These are phyloP conservation scores for Hydropsyche betteni DNA, from an alignment of 2,888 invertebrate species.

Conservation along the genomic window DNA sequence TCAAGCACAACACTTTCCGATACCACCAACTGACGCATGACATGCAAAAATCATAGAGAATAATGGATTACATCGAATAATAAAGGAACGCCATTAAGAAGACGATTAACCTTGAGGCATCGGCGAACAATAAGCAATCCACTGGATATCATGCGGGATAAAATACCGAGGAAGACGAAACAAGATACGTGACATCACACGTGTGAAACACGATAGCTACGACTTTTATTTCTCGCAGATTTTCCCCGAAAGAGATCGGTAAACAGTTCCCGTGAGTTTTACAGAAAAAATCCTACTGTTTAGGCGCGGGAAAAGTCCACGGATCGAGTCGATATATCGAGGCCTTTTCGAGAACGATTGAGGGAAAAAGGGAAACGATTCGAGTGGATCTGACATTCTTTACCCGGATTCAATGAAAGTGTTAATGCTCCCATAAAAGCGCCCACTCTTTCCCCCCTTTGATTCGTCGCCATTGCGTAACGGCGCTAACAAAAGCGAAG, in stretches of 20 bases:
- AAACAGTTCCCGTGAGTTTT: neutral
- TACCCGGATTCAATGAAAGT: slow-evolving; percentile 18
- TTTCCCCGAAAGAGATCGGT: neutral
- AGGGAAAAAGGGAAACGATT: neutral
- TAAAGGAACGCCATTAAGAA: no score
- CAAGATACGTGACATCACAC: no score
- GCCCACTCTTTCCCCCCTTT: neutral
- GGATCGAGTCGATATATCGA: neutral
- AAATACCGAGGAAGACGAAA: no score
- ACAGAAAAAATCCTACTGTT: neutral
- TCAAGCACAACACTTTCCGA: no score
- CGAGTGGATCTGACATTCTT: slow-evolving; percentile 10
- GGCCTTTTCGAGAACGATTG: slow-evolving; percentile 2
- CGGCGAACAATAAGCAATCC: no score
- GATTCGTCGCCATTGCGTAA: neutral
- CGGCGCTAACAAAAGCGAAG: neutral
- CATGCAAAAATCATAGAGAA: no score
- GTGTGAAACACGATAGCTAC: no score
- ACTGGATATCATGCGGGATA: no score
- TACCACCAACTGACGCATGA: no score
- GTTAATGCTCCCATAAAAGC: slow-evolving; percentile 23
- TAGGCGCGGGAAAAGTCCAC: neutral
- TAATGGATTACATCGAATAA: no score
- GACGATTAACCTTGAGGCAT: no score
- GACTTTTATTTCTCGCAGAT: no score